Percentiles rank a stretch among this genome's conserved stretches.
These are phyloP conservation scores for Eupithecia abbreviata DNA, from an alignment of 2,888 invertebrate genomes.

Conservation along the genomic window DNA sequence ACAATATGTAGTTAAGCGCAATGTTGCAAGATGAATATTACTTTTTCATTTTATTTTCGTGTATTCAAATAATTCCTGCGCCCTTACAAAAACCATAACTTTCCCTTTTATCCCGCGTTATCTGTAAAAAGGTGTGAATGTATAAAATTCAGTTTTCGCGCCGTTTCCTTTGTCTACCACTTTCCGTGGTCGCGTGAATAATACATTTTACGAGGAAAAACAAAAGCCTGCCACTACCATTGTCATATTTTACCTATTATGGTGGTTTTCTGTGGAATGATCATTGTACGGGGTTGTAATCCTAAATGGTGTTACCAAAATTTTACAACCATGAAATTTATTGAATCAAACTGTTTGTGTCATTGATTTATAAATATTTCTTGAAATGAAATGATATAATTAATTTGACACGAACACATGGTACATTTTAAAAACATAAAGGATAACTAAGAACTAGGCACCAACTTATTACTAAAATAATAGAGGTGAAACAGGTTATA, in stretches of 20 bases:
- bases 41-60: not conserved
- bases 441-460: no score
- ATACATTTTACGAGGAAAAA: conserved; percentile 31
- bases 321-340: not conserved
- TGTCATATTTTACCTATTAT: not conserved
- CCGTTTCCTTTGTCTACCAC: conserved; percentile 31
- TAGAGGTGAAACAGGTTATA: no score
- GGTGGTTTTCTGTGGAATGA: not conserved
- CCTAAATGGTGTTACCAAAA: not conserved
- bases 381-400: no score
- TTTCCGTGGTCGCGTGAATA: conserved; percentile 32
- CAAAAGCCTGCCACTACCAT: conserved; percentile 27
- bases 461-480: no score
- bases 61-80: not conserved
- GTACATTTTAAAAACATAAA: no score
- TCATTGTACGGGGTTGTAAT: not conserved
- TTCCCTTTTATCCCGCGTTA: conserved; percentile 8
- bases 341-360: not conserved
- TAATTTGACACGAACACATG: no score
- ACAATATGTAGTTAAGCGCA: no score
- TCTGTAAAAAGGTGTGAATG: conserved; percentile 23
- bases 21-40: not conserved
- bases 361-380: not conserved
- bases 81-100: conserved; percentile 11
- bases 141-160: conserved; percentile 30